Evolutionary conservation across 2,113 vertebrate species (phyloP).

Genomic region (Raphicerus campestris): DNA sequence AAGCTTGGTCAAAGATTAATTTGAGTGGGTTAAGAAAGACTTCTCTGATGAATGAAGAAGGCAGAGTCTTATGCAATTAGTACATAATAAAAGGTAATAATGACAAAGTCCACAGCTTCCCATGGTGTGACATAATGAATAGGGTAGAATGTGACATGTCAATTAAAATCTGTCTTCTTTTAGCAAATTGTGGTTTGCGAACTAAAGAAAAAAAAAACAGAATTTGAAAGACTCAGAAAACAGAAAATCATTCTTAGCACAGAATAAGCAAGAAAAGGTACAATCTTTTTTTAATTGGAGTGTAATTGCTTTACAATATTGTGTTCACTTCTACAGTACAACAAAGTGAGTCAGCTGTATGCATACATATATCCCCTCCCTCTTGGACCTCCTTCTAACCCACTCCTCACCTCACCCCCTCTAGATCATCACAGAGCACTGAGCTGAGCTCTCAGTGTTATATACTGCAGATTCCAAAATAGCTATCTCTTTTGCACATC

Average conservation of each 20-base stretch:
- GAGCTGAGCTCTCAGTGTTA: neutral
- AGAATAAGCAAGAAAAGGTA: neutral
- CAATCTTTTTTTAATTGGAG: neutral
- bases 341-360: neutral
- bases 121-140: neutral
- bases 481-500: neutral
- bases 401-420: neutral
- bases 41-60: slow-evolving; percentile 39
- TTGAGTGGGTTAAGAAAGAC: slow-evolving; percentile 32
- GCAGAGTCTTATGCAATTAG: slow-evolving; percentile 50
- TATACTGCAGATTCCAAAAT: neutral
- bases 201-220: neutral
- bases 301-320: neutral
- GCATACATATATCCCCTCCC: neutral
- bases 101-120: slow-evolving; percentile 51
- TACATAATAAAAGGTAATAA: slow-evolving; percentile 59
- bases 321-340: neutral
- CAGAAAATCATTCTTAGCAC: neutral
- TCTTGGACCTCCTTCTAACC: neutral
- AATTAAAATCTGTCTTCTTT: neutral
- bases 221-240: neutral
- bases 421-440: neutral
- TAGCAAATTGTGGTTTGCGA: slow-evolving; percentile 10
- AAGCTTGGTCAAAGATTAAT: slow-evolving; percentile 59
- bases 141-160: neutral